These are phyloP conservation scores for Diglossa cyanea DNA, from an alignment of 2,797 vertebrate species.

Conservation along the genomic window DNA sequence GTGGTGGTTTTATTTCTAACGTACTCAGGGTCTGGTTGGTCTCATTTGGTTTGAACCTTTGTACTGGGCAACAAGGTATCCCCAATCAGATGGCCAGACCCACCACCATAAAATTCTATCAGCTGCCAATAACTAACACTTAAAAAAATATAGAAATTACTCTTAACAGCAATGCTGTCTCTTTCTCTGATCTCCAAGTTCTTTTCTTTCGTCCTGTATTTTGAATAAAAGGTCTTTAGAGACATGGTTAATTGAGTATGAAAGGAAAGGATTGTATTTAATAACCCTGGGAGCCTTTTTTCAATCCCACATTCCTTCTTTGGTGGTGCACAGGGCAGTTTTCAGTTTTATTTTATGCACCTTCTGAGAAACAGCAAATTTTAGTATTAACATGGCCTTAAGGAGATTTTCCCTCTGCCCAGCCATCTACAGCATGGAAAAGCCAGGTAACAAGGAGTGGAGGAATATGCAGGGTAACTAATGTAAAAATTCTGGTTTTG, in stretches of 20 bases:
- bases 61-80: neutral
- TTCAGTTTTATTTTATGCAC: neutral
- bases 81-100: neutral
- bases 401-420: neutral
- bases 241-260: neutral
- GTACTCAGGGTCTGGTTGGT: neutral
- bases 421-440: neutral
- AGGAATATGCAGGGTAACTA: neutral
- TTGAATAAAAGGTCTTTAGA: neutral
- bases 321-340: neutral
- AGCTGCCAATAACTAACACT: neutral
- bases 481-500: neutral
- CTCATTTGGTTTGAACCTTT: neutral
- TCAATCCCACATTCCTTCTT: neutral
- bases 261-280: neutral
- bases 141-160: neutral
- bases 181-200: neutral
- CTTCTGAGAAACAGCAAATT: neutral
- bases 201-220: neutral
- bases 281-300: neutral
- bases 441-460: neutral
- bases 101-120: neutral
- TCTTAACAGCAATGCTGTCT: neutral
- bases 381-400: neutral
- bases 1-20: neutral